These are phyloP conservation scores for Drosophila ohnishii DNA, from an alignment of 1,140 invertebrate species.

Conservation along the genomic window DNA sequence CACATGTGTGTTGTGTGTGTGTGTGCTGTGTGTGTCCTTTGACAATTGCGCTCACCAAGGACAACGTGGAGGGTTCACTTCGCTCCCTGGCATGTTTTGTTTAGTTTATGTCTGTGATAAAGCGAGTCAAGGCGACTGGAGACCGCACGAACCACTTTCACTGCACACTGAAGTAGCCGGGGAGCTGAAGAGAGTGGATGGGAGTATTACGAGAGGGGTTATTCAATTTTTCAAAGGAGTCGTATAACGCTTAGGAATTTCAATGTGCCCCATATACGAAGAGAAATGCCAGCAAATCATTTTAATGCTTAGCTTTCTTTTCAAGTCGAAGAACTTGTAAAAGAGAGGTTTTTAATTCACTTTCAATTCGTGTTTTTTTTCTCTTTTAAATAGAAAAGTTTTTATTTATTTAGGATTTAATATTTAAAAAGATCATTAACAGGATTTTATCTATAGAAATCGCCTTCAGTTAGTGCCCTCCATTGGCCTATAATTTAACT, in stretches of 20 bases:
- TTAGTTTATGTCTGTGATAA: constrained; percentile 59
- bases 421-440: neutral
- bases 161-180: constrained; percentile 32
- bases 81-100: constrained; percentile 43
- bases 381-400: neutral
- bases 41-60: constrained; percentile 65
- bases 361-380: neutral
- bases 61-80: constrained; percentile 29
- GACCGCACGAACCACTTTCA: constrained; percentile 31
- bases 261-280: neutral
- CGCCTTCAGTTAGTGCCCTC: constrained; percentile 20
- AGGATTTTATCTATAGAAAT: neutral
- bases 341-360: neutral
- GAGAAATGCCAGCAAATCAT: constrained; percentile 5
- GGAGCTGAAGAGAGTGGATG: neutral
- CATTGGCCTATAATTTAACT: constrained; percentile 57
- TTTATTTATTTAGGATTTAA: neutral
- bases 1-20: neutral
- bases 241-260: constrained; percentile 18
- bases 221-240: constrained; percentile 33
- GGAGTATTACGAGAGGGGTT: neutral
- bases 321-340: neutral
- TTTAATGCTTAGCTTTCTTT: neutral
- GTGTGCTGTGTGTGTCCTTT: constrained; percentile 41
- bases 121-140: constrained; percentile 47